Base-by-base conservation (phyloP, 2,113 vertebrate genomes). In the Silurus meridionalis region DNA sequence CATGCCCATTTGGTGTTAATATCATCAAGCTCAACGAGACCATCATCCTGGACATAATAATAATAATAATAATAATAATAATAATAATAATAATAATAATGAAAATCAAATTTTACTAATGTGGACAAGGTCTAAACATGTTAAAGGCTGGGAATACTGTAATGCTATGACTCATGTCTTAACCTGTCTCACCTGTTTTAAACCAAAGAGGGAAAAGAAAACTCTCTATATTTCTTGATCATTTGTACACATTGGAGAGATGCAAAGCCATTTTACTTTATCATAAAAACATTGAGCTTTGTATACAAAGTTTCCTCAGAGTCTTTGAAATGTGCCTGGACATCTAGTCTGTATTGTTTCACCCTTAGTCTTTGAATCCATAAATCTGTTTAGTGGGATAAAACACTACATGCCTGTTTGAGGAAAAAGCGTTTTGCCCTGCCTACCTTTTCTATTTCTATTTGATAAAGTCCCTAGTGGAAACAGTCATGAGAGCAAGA, bases 161-260 rank as follows among this genome's bases (percentile, higher is more conserved):
- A 74, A 77, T 60, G 15, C n/a, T 80, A 46, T 72, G 85, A 87
- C 74, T 86, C 91, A 87, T 86, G 87, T 83, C 58, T 83, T 86
- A 87, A 87, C 89, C 82, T 83, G 91, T 86, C 80, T 89, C 83
- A 85, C 81, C 83, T 85, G 86, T 83, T 87, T 80, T 28, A 71
- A 67, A 25, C 78, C 71, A 46, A 55, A 86, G 67, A 64, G 5
- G 8, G 28, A 19, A 81, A 48, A 58, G 53, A 86, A 52, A 75
- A 11, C 19, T 80, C 84, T 72, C 78, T 57, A 10, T 21, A 75
- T 83, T 81, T 77, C 80, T 52, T 80, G 60, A 81, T 82, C 69
- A 85, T 23, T 85, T 84, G 21, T 82, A 60, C 69, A 64, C 8
- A 53, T 28, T 58, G 23, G n/a, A 15, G 60, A 37, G 58, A 57